phyloP scores from a whole-genome alignment of 53 echinoderm and acorn worm genomes.

The Echinarachnius parma region DNA sequence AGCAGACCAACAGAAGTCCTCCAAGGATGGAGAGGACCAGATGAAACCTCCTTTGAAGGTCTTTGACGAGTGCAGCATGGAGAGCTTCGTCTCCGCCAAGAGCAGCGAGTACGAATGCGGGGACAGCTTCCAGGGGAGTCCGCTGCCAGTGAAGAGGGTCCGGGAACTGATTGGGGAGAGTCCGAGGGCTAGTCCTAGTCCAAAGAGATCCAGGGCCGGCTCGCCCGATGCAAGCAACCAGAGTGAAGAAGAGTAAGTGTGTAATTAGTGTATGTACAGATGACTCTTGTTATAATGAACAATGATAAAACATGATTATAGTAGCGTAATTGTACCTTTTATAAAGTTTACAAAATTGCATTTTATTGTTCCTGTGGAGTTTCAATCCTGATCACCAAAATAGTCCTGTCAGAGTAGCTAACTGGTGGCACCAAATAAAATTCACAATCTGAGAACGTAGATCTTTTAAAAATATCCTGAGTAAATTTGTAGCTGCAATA shows the following conservation, averaged over 20 bases:
- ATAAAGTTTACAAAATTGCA: too few relatives aligned
- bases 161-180: conserved; percentile 29
- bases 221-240: conserved; percentile 3
- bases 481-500: too few relatives aligned
- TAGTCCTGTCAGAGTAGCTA: too few relatives aligned
- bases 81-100: conserved; percentile 43
- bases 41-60: background rate
- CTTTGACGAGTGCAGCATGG: conserved; percentile 38
- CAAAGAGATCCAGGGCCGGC: conserved; percentile 13
- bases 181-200: conserved; percentile 22
- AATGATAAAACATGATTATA: too few relatives aligned
- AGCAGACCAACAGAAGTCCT: background rate
- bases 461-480: too few relatives aligned
- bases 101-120: conserved; percentile 32
- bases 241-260: conserved; percentile 38
- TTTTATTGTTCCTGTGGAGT: too few relatives aligned
- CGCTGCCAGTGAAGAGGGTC: conserved; percentile 37
- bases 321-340: too few relatives aligned
- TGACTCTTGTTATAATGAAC: too few relatives aligned
- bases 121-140: conserved; percentile 36
- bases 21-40: background rate
- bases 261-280: too few relatives aligned
- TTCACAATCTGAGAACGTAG: too few relatives aligned
- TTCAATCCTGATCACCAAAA: too few relatives aligned
- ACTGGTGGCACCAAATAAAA: too few relatives aligned